Percentiles rank a stretch among this genome's conserved stretches.
Evolutionary conservation across 2,113 vertebrate species (phyloP).

Genomic region (Xiphophorus maculatus): DNA sequence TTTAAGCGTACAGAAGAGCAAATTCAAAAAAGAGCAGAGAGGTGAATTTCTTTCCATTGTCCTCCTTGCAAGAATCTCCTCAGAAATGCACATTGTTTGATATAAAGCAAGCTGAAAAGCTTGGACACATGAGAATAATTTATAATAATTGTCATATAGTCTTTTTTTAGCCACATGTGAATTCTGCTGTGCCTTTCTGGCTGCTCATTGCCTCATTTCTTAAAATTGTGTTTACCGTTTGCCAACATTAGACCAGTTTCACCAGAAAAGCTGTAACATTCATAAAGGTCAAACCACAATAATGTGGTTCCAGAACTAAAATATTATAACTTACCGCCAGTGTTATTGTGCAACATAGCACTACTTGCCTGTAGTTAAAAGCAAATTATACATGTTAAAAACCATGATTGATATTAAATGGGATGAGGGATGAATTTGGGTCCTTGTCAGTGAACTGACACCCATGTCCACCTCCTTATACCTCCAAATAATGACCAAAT

Average conservation of each 20-base stretch:
- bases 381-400: background rate
- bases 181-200: conserved; percentile 11
- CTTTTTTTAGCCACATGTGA: conserved; percentile 27
- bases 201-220: conserved; percentile 26
- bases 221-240: conserved; percentile 17
- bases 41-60: conserved; percentile 25
- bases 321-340: background rate
- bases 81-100: conserved; percentile 41
- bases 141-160: conserved; percentile 39
- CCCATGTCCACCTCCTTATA: background rate
- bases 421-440: background rate
- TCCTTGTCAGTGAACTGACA: background rate
- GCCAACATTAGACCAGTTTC: conserved; percentile 1
- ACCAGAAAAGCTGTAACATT: background rate
- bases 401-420: background rate
- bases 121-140: conserved; percentile 45
- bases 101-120: conserved; percentile 39
- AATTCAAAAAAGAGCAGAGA: conserved; percentile 45
- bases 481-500: background rate
- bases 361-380: background rate
- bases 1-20: conserved; percentile 44
- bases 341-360: background rate
- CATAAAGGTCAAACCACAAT: background rate
- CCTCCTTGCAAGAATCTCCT: conserved; percentile 17
- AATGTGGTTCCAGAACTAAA: too few relatives aligned